Conservation (phyloP, 2,113 vertebrate species). For the Myrmecobius fasciatus region DNA sequence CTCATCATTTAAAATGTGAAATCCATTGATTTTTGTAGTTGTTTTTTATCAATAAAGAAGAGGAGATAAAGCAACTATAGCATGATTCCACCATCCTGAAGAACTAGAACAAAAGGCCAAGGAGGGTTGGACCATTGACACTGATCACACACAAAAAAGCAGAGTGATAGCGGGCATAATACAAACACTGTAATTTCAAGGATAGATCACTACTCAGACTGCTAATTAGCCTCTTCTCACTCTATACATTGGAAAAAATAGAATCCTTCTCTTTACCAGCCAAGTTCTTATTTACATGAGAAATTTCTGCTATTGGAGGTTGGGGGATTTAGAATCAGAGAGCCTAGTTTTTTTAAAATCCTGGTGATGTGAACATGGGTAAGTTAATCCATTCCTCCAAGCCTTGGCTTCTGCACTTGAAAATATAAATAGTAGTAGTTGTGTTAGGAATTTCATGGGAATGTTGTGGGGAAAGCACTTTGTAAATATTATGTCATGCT, state of each 20-base stretch:
- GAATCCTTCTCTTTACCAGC: not conserved
- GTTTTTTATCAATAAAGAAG: not conserved
- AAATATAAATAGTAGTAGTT: not conserved
- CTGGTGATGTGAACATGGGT: not conserved
- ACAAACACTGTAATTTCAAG: not conserved
- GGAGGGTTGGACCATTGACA: not conserved
- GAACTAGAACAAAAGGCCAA: constrained; percentile 18
- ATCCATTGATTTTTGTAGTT: constrained; percentile 28
- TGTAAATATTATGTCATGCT: not conserved
- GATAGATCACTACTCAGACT: not conserved
- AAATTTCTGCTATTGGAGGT: not conserved
- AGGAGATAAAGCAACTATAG: not conserved
- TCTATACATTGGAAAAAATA: not conserved
- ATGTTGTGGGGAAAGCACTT: not conserved
- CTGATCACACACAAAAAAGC: not conserved
- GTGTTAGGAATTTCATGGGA: not conserved
- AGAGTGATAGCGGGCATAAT: not conserved
- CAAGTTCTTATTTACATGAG: not conserved
- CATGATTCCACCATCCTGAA: not conserved
- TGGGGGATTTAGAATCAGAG: not conserved
- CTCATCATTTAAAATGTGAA: constrained; percentile 9
- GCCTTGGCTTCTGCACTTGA: not conserved
- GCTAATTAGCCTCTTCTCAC: not conserved
- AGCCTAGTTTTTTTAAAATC: not conserved
- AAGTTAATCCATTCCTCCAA: not conserved